Base-by-base conservation (phyloP, 2,797 vertebrate species). In the Sebastes cheni region DNA sequence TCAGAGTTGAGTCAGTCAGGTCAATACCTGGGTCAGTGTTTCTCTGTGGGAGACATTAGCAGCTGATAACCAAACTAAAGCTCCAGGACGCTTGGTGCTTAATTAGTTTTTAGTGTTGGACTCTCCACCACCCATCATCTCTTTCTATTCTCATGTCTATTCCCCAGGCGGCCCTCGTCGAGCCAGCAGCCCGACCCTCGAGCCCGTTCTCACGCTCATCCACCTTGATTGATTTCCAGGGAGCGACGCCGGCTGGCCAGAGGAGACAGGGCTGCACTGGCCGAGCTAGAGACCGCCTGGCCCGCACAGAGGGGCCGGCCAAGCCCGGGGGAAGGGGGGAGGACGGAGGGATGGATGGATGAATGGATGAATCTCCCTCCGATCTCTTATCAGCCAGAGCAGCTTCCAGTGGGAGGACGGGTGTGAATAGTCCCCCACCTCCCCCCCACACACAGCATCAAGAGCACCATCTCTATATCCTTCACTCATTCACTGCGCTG, bases 361-460 rank as follows among this genome's bases (percentile, higher is more conserved):
- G 70, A 82, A 83, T 76, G 79, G 68, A 84, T 80, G 75, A 67
- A 89, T 86, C 82, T 87, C 84, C 50, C 76, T 88, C 83, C 81
- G 88, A 95, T 93, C 91, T 91, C 94, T 95, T 96, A 96, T 96
- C 95, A 83, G 90, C 87, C 71, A 90, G 79, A 90, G 81, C 95
- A 96, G 95, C 87, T 90, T 92, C 86, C 85, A 42, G 55, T 71
- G 87, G 89, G 85, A 65, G 89, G 85, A 65, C 25, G 68, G 71
- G 67, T 77, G 80, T 90, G 89, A 91, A 90, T 70, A 71, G 58
- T n/a, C 54, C 27, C 6, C 50, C 1, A 1, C 25, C 16, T 4
- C 6, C 3, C 56, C 2, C 32, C 22, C 8, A 50, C 65, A 20
- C 64, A 18, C 62, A 42, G 14, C 14, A 16, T 7, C 14, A 46